Base-by-base conservation (phyloP, 2,113 vertebrate species). In the Erpornis zantholeuca region DNA sequence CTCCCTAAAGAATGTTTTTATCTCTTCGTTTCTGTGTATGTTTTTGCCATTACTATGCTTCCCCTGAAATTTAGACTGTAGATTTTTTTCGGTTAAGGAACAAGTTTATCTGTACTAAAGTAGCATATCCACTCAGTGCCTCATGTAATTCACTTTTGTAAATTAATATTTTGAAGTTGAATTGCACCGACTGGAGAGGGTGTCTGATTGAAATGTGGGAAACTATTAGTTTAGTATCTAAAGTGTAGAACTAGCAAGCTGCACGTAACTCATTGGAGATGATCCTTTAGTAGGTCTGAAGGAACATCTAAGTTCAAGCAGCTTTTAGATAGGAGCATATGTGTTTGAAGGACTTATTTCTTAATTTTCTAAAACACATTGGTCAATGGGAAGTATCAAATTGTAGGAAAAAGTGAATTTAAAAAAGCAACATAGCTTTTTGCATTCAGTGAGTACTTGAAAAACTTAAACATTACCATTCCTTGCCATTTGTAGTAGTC, bases 211-310 rank as follows among this genome's bases (percentile, higher is more conserved):
- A 63, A 77, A 52, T 31, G 25, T 82, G 63, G 11, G 35, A 33
- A 63, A 23, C 31, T 42, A 4, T 33, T 54, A 57, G 61, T 11
- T 11, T 61, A 35, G 2, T 8, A 16, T 56, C 6, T 60, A 3
- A 42, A 66, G 7, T 0, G 0, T 15, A 64, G 49, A 68, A 15
- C 7, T 54, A 35, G 13, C 21, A 72, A 82, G 14, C 10, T 66
- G 23, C 47, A 20, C 0, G 4, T 38, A 33, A 33, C 29, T 82
- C 19, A 3, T 3, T 82, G 47, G 15, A 50, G 8, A 7, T 53
- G 9, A 21, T 57, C 73, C 8, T 45, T 9, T 45, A 3, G 9
- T 27, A 71, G 31, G 10, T 45, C 20, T 44, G 65, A 28, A 38
- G 27, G 20, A 72, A 15, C 22, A 7, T 21, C 9, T 2, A 14